phyloP scores from a whole-genome alignment of 2,113 vertebrate species.

The Spea bombifrons region DNA sequence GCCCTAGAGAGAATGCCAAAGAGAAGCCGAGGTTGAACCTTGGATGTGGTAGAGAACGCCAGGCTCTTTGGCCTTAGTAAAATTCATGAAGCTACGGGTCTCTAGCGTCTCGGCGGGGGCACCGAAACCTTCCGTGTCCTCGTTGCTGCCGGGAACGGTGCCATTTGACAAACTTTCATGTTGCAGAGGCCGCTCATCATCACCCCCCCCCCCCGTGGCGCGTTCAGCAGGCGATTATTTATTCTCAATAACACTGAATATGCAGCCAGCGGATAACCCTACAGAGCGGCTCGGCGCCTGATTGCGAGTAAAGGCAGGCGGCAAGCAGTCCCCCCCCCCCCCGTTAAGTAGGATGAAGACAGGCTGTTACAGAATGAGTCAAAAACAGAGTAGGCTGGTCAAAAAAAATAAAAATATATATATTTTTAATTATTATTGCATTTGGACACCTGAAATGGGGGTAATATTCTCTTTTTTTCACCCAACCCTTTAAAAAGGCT shows the following conservation, averaged over 20 bases:
- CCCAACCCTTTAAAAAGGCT: too few species aligned
- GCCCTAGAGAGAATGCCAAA: too few species aligned
- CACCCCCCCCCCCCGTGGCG: background rate
- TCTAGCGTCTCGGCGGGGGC: constrained; percentile 5
- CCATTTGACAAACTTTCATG: constrained; percentile 13
- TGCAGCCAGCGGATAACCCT: background rate
- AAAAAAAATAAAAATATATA: background rate
- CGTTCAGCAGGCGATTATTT: background rate
- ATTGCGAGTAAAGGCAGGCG: background rate
- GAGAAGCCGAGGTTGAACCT: too few species aligned
- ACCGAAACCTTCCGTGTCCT: background rate
- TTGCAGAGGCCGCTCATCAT: constrained; percentile 5
- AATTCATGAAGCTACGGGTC: background rate
- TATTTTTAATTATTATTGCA: background rate
- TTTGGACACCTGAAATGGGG: too few species aligned
- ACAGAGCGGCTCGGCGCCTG: background rate
- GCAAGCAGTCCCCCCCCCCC: background rate
- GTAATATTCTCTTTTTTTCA: too few species aligned
- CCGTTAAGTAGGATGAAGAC: background rate
- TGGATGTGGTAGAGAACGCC: too few species aligned
- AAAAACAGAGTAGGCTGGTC: background rate
- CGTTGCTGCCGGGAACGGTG: constrained; percentile 2
- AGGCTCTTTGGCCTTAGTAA: too few species aligned
- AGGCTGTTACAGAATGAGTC: background rate
- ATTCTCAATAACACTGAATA: background rate